Evolutionary conservation across 2,888 invertebrate species (phyloP), one percentile per base, ranked within the genome.

Genomic region (Drosophila falleni): DNA sequence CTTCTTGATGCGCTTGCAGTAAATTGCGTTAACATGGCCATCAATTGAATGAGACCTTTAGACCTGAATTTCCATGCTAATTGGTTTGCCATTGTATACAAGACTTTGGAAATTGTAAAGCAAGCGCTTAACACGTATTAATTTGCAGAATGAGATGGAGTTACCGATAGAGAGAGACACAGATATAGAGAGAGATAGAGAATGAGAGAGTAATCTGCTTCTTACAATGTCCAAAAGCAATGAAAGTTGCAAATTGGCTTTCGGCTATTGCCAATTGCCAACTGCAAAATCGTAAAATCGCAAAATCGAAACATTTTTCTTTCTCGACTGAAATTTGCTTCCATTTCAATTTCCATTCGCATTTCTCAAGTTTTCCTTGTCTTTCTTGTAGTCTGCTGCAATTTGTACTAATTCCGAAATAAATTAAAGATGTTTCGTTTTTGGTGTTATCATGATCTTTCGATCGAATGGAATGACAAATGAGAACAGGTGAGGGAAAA

Each of bases 51-150:
- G 50, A 23, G 55, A 62, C 16, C 53, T 33, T 65, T 62, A 35
- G 74, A 74, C 66, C 74, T 60, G 68, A 71, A 80, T 85, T 74
- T 85, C 76, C 74, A 80, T 82, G 83, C 78, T 84, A 84, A 84
- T 84, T 87, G 87, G 80, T 74, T 78, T 73, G 56, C 53, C 72
- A 80, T 78, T 74, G 78, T 66, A 19, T 51, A 74, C 74, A 72
- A 65, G 65, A 47, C 37, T 47, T 46, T 60, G 51, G 54, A 75
- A 78, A 70, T 70, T 80, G 81, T 76, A 61, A 78, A 66, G 73
- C 71, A 35, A 49, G 64, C 73, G 31, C 59, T 54, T 70, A 65
- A 70, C 76, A 67, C 47, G 69, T 63, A 64, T 64, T 67, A 74
- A 64, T 74, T 77, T 59, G 50, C 19, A 19, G 8, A 19, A 1